phyloP scores from a whole-genome alignment of 2,888 invertebrate species.

The Nycteola revayana region DNA sequence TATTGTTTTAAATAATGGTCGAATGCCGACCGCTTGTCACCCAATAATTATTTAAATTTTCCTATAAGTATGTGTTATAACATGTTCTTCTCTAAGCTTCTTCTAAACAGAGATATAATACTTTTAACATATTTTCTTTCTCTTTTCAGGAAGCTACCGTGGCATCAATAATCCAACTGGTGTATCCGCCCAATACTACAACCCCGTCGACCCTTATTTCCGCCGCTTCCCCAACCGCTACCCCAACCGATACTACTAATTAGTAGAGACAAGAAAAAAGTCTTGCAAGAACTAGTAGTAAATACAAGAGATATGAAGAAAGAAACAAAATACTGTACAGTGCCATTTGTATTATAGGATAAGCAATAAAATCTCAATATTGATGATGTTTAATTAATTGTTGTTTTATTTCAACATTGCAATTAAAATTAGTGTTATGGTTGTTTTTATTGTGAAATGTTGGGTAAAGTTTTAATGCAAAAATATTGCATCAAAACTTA shows the following conservation, averaged over 20 bases:
- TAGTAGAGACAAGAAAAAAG: constrained; percentile 16
- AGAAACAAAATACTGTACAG: constrained; percentile 34
- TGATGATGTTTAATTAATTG: constrained; percentile 7
- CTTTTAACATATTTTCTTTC: too few species aligned
- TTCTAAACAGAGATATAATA: too few species aligned
- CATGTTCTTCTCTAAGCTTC: too few species aligned
- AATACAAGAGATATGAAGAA: constrained; percentile 11
- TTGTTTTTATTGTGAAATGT: constrained; percentile 4
- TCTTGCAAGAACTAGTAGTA: constrained; percentile 5
- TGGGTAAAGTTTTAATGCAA: neutral
- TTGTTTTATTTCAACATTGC: constrained; percentile 12
- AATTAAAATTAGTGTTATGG: constrained; percentile 14
- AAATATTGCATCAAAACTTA: too few species aligned
- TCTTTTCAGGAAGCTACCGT: constrained; percentile 64
- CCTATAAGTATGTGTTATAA: too few species aligned
- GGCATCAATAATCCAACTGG: constrained; percentile 57
- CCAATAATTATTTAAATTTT: too few species aligned
- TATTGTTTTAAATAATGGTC: too few species aligned
- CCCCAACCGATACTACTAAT: constrained; percentile 47
- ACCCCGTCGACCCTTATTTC: constrained; percentile 22
- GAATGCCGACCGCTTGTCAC: too few species aligned
- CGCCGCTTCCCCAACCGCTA: constrained; percentile 33
- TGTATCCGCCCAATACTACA: constrained; percentile 46
- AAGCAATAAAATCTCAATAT: constrained; percentile 28
- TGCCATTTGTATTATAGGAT: constrained; percentile 27